A percentile compares a stretch with the other conserved stretches of the same genome.
Conservation (phyloP, 1,140 invertebrate species). For the Eurosta solidaginis region DNA sequence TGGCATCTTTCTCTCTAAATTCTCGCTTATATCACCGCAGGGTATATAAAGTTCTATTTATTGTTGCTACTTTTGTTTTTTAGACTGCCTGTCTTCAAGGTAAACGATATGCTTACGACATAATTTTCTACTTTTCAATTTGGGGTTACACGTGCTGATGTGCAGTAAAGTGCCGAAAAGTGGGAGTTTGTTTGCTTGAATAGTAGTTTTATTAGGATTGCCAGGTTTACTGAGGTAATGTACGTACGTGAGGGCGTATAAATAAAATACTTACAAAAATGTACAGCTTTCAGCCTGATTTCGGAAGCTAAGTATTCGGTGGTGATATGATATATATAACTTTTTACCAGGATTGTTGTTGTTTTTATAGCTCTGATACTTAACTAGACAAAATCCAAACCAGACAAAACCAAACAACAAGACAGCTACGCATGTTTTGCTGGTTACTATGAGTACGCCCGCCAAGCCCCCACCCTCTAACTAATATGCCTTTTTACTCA, state of each 20-base stretch:
- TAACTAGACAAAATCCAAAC: neutral
- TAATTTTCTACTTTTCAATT: neutral
- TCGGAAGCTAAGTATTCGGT: neutral
- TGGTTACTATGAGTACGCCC: neutral
- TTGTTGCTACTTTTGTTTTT: no score
- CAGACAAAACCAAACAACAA: conserved; percentile 17
- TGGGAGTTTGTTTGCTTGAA: neutral
- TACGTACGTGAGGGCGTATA: neutral
- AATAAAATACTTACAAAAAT: neutral
- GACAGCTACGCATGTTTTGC: conserved; percentile 22
- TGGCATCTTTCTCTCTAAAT: no score
- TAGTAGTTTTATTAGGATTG: neutral
- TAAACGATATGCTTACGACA: neutral
- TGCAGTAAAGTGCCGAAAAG: neutral
- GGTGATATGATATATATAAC: neutral
- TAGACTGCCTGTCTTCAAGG: neutral
- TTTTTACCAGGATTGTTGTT: neutral
- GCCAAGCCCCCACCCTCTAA: neutral
- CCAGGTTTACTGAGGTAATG: neutral
- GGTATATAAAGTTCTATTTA: no score
- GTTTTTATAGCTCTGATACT: neutral
- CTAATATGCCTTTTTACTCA: neutral
- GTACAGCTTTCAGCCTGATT: neutral
- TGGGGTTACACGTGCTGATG: neutral
- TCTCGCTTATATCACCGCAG: no score